A percentile compares a stretch with the other conserved stretches of the same genome.
phyloP scores from a whole-genome alignment of 2,888 invertebrate species.

The Adineta ricciae region DNA sequence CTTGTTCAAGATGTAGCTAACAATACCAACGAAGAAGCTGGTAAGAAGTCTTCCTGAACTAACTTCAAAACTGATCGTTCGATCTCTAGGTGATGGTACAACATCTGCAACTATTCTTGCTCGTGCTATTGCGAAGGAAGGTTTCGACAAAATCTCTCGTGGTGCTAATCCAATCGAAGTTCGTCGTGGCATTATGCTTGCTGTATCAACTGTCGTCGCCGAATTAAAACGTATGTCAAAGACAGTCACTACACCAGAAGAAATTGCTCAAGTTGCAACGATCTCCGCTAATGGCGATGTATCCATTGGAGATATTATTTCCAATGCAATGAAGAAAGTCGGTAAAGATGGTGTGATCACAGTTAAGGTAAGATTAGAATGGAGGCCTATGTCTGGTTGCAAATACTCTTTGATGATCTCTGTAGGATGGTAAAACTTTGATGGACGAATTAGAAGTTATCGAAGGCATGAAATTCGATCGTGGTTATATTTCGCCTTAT shows the following conservation, averaged over 20 bases:
- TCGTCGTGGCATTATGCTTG: slow-evolving; percentile 81
- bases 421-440: slow-evolving; percentile 80
- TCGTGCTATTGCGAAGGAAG: slow-evolving; percentile 91
- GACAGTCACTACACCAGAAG: slow-evolving; percentile 89
- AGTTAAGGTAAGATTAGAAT: slow-evolving; percentile 59
- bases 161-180: slow-evolving; percentile 95
- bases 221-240: slow-evolving; percentile 80
- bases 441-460: slow-evolving; percentile 81
- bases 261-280: slow-evolving; percentile 98
- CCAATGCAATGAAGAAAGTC: slow-evolving; percentile 83
- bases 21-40: slow-evolving; percentile 90
- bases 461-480: slow-evolving; percentile 98
- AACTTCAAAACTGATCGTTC: background rate
- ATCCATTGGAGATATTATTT: slow-evolving; percentile 79
- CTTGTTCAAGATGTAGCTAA: slow-evolving; percentile 98
- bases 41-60: background rate
- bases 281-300: slow-evolving; percentile 96
- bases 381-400: background rate
- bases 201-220: slow-evolving; percentile 81
- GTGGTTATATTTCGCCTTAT: slow-evolving; percentile 98
- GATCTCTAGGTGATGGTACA: slow-evolving; percentile 67
- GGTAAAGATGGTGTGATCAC: slow-evolving; percentile 97
- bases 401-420: background rate
- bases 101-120: slow-evolving; percentile 96
- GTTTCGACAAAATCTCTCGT: slow-evolving; percentile 93